Evolutionary conservation across 2,888 invertebrate genomes (phyloP).

Genomic region (Eupithecia inturbata): DNA sequence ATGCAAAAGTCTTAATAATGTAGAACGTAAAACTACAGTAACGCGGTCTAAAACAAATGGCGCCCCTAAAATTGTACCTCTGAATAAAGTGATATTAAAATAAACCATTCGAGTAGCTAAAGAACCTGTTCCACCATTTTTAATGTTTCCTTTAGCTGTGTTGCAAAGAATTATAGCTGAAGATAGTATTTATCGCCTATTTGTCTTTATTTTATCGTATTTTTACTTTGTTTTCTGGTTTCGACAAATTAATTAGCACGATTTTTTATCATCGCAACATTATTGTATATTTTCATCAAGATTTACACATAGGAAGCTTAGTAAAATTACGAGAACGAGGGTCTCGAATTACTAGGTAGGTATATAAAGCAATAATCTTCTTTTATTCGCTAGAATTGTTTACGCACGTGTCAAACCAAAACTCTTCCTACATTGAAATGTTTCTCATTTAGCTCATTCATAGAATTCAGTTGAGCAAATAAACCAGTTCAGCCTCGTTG

Average conservation of each 20-base stretch:
- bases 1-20: background rate
- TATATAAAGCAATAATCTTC: background rate
- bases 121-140: conserved; percentile 27
- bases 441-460: conserved; percentile 35
- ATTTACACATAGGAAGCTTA: background rate
- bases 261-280: conserved; percentile 1
- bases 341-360: background rate
- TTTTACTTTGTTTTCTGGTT: conserved; percentile 11
- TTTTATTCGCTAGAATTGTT: conserved; percentile 11
- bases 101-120: conserved; percentile 27
- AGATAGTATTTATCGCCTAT: conserved; percentile 14
- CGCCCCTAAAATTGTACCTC: conserved; percentile 23
- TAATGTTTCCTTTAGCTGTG: conserved; percentile 11
- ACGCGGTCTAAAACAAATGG: conserved; percentile 5
- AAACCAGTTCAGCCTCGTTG: conserved; percentile 3
- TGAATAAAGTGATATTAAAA: conserved; percentile 23
- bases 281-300: background rate
- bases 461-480: conserved; percentile 22
- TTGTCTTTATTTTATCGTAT: conserved; percentile 27
- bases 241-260: conserved; percentile 6
- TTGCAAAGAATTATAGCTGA: conserved; percentile 3
- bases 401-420: conserved; percentile 18
- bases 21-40: background rate
- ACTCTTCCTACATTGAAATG: conserved; percentile 25
- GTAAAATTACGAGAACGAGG: background rate